Evolutionary conservation across 2,797 vertebrate genomes (phyloP).

Genomic region (Sebastes aleutianus): DNA sequence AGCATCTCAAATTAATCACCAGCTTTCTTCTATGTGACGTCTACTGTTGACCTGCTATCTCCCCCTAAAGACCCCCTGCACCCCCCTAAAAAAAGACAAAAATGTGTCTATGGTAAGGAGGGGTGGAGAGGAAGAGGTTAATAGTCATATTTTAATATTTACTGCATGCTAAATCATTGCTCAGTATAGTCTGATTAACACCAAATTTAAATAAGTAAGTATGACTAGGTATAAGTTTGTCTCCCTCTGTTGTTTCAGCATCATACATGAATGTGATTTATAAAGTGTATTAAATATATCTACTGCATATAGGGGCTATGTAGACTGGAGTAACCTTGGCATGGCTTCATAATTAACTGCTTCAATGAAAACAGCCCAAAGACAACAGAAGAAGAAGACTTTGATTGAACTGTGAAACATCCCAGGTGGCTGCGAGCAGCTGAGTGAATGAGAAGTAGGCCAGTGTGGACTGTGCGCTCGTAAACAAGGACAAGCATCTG

Average conservation of each 20-base stretch:
- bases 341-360: conserved; percentile 7
- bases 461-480: not conserved
- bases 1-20: too few relatives aligned
- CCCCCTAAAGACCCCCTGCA: too few relatives aligned
- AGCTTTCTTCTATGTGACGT: too few relatives aligned
- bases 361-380: conserved; percentile 12
- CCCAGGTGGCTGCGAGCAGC: not conserved
- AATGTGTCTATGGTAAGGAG: too few relatives aligned
- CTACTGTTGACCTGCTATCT: too few relatives aligned
- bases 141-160: not conserved
- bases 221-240: not conserved
- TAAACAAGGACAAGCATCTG: not conserved
- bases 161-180: not conserved
- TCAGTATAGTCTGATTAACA: not conserved
- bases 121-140: too few relatives aligned
- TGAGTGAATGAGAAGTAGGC: conserved; percentile 1
- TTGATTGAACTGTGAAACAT: not conserved
- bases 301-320: too few relatives aligned
- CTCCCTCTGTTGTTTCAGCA: not conserved
- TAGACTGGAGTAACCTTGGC: not conserved
- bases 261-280: not conserved
- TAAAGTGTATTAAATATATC: too few relatives aligned
- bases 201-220: too few relatives aligned
- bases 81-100: too few relatives aligned
- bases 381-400: not conserved